phyloP scores from a whole-genome alignment of 2,113 vertebrate species.

The Sylvia atricapilla region DNA sequence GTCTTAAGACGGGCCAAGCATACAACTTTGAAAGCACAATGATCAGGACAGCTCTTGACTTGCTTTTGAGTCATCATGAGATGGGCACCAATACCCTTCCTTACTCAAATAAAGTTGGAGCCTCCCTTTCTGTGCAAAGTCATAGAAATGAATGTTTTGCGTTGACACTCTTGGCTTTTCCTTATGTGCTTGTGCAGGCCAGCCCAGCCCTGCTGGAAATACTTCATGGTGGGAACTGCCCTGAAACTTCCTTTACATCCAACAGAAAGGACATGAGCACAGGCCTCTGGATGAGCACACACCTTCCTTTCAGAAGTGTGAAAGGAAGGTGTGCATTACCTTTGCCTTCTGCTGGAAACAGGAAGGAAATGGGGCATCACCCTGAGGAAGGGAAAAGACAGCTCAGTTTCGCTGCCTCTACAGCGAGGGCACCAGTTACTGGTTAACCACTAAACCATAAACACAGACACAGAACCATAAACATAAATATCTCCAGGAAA shows the following conservation, averaged over 20 bases:
- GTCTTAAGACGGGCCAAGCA: background rate
- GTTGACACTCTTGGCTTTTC: background rate
- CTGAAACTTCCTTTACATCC: background rate
- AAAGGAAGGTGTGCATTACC: background rate
- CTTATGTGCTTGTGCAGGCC: accelerated
- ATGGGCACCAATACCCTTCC: background rate
- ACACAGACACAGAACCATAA: background rate
- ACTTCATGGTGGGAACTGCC: background rate
- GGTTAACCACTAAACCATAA: background rate
- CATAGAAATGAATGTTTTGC: background rate
- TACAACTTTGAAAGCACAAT: background rate
- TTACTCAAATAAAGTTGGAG: background rate
- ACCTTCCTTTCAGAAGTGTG: background rate
- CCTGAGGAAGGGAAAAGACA: background rate
- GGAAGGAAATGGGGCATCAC: background rate
- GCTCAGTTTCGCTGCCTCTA: background rate
- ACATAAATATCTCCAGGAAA: background rate
- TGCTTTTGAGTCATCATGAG: background rate
- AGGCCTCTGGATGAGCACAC: background rate
- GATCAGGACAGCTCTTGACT: background rate
- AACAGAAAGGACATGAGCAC: background rate
- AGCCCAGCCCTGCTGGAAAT: background rate
- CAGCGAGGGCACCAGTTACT: background rate
- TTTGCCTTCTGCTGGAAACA: background rate
- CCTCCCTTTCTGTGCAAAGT: background rate